phyloP scores from a whole-genome alignment of 2,888 invertebrate genomes.

The Eupithecia centaureata region DNA sequence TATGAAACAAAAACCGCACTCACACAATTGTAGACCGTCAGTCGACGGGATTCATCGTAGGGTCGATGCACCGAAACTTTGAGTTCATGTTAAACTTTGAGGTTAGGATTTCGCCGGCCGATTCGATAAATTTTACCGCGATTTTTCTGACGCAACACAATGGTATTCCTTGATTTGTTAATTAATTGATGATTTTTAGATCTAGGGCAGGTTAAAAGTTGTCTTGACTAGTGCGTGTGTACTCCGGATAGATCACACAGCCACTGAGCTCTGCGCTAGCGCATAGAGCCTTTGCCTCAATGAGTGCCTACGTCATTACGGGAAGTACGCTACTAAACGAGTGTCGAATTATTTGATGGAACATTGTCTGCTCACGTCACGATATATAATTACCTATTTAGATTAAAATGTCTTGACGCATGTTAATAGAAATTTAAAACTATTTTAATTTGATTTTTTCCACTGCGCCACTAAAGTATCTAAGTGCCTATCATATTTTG shows the following conservation, averaged over 20 bases:
- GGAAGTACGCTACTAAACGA: slow-evolving; percentile 78
- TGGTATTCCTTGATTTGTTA: slow-evolving; percentile 12
- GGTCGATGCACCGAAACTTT: slow-evolving; percentile 57
- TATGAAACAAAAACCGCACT: slow-evolving; percentile 71
- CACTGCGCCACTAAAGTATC: background rate
- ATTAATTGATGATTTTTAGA: slow-evolving; percentile 15
- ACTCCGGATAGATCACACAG: slow-evolving; percentile 78
- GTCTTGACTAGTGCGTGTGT: slow-evolving; percentile 76
- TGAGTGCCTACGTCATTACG: slow-evolving; percentile 77
- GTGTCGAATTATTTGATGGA: slow-evolving; percentile 67
- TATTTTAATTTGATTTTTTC: slow-evolving; percentile 15
- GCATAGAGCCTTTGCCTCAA: slow-evolving; percentile 73
- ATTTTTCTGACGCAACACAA: slow-evolving; percentile 26
- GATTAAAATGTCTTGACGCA: slow-evolving; percentile 58
- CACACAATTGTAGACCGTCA: slow-evolving; percentile 65
- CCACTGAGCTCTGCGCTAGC: slow-evolving; percentile 75
- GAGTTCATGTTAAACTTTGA: slow-evolving; percentile 61
- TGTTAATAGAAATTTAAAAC: slow-evolving; percentile 42
- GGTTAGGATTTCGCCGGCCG: slow-evolving; percentile 65
- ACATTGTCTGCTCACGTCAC: slow-evolving; percentile 69
- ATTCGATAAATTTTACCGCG: slow-evolving; percentile 32
- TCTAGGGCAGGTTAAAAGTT: slow-evolving; percentile 33
- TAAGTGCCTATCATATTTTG: background rate
- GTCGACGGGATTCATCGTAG: slow-evolving; percentile 48
- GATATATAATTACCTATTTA: slow-evolving; percentile 54